These are phyloP conservation scores for Calliphora vomitoria DNA, from an alignment of 2,888 invertebrate species.

Conservation along the genomic window DNA sequence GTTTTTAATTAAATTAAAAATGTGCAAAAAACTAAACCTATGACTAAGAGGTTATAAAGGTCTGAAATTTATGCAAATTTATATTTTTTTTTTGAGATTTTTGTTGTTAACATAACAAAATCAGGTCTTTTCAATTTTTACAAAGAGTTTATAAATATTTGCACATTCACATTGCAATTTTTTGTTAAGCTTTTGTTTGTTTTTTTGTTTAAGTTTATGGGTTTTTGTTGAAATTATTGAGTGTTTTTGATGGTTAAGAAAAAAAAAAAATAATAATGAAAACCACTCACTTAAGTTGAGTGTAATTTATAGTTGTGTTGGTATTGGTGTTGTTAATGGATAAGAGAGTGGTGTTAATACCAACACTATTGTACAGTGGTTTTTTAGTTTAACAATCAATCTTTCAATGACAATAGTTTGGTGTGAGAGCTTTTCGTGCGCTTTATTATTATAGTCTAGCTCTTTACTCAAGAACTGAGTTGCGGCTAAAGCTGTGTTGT, in stretches of 20 bases:
- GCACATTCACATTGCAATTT: slow-evolving; percentile 67
- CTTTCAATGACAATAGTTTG: slow-evolving; percentile 51
- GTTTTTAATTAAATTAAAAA: slow-evolving; percentile 12
- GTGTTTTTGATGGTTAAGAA: slow-evolving; percentile 3
- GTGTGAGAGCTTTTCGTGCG: slow-evolving; percentile 47
- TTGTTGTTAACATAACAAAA: neutral
- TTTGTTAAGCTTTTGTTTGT: slow-evolving; percentile 37
- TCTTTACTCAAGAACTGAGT: slow-evolving; percentile 33
- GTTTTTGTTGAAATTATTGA: slow-evolving; percentile 16
- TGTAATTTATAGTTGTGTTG: neutral
- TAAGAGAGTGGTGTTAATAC: slow-evolving; percentile 48
- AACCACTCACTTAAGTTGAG: slow-evolving; percentile 44
- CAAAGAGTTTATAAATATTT: slow-evolving; percentile 29
- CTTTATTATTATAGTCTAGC: slow-evolving; percentile 20
- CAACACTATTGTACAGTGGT: slow-evolving; percentile 29
- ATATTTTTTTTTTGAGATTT: neutral
- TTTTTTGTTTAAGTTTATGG: neutral
- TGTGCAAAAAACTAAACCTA: neutral
- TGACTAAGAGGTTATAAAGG: slow-evolving; percentile 13
- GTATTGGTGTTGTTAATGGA: slow-evolving; percentile 4
- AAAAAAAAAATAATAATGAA: no score
- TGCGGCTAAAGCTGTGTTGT: slow-evolving; percentile 38
- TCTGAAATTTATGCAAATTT: slow-evolving; percentile 32
- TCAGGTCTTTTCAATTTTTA: slow-evolving; percentile 28
- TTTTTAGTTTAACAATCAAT: slow-evolving; percentile 29